Percentiles rank a stretch among this genome's conserved stretches.
phyloP scores from a whole-genome alignment of 2,888 invertebrate species.

The Opisthograptis luteolata region DNA sequence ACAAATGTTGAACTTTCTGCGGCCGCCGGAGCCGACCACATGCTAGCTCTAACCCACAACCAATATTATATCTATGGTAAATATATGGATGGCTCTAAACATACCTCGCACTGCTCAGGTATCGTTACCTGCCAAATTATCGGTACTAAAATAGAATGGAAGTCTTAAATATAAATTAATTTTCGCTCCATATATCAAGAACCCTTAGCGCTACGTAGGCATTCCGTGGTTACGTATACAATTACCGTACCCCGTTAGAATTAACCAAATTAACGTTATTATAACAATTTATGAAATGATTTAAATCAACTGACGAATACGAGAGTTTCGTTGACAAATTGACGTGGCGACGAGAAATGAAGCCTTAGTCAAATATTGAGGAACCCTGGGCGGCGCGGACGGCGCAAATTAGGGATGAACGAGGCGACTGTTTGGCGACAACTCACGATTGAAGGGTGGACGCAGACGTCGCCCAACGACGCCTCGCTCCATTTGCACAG shows the following conservation, averaged over 20 bases:
- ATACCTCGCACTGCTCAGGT: not conserved
- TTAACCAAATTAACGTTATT: no score
- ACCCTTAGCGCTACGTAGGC: not conserved
- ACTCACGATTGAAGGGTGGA: slow-evolving; percentile 2
- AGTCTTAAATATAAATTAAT: not conserved
- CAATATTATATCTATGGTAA: no score
- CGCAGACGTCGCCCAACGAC: not conserved
- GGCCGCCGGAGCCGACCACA: no score
- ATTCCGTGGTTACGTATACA: not conserved
- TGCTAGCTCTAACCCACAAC: no score
- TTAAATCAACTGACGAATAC: no score
- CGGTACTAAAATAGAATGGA: not conserved
- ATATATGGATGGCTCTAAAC: no score
- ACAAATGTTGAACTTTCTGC: no score
- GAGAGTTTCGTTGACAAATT: not conserved
- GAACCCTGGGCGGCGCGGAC: slow-evolving; percentile 4
- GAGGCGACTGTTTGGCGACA: slow-evolving; percentile 17
- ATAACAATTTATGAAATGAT: no score
- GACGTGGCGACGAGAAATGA: not conserved
- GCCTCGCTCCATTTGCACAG: not conserved
- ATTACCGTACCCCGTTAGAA: not conserved
- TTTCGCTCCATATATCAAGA: not conserved
- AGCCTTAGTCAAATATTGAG: slow-evolving; percentile 6
- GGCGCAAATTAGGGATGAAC: slow-evolving; percentile 13
- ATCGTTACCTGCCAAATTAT: not conserved